Evolutionary conservation across 1,140 invertebrate species (phyloP).

Genomic region (Drosophila nigrodunni): DNA sequence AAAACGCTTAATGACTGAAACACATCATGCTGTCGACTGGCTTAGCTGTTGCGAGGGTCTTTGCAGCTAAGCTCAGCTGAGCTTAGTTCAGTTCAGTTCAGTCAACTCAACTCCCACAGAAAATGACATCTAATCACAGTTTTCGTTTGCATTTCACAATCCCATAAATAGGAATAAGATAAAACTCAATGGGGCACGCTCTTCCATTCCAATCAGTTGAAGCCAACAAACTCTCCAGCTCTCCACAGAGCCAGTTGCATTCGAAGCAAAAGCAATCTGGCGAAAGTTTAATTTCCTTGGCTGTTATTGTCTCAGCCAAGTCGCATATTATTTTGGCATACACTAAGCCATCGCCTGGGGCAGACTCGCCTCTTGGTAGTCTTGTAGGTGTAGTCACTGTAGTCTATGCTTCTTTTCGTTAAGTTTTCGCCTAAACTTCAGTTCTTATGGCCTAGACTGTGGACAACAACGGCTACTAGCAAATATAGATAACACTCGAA

Average conservation of each 20-base stretch:
- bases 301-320: conserved; percentile 45
- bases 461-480: conserved; percentile 5
- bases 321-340: conserved; percentile 46
- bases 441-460: conserved; percentile 34
- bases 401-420: conserved; percentile 10
- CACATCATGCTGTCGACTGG: conserved; percentile 62
- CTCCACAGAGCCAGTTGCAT: conserved; percentile 18
- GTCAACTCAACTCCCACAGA: conserved; percentile 7
- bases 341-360: conserved; percentile 14
- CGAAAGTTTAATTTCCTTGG: conserved; percentile 53
- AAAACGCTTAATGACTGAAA: conserved; percentile 72
- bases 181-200: conserved; percentile 47
- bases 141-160: conserved; percentile 74
- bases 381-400: conserved; percentile 5
- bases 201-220: conserved; percentile 48
- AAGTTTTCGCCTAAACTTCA: conserved; percentile 46
- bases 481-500: conserved; percentile 36
- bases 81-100: conserved; percentile 31
- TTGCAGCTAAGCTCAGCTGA: conserved; percentile 10
- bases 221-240: conserved; percentile 1
- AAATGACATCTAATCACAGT: conserved; percentile 48
- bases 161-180: conserved; percentile 73
- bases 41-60: conserved; percentile 48
- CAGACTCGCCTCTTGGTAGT: neutral
- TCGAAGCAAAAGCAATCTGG: conserved; percentile 29